These are phyloP conservation scores for Chondrosia reniformis DNA, from an alignment of 37 sponge, comb jelly and placozoan genomes.

Conservation along the genomic window DNA sequence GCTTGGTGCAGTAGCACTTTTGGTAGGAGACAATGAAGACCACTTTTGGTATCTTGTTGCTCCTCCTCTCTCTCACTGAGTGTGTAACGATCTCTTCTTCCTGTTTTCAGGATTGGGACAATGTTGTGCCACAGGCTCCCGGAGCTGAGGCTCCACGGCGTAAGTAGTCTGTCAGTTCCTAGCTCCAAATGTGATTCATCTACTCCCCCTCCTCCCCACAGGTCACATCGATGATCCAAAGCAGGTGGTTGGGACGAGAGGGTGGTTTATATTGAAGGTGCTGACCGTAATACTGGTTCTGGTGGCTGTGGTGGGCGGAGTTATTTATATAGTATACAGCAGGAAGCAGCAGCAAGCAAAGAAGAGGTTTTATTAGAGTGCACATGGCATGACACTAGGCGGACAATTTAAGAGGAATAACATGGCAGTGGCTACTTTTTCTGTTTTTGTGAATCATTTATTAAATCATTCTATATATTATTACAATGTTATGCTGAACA, in stretches of 20 bases:
- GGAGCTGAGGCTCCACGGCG: slow-evolving; percentile 40
- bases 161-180: slow-evolving; percentile 20
- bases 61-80: too few relatives aligned
- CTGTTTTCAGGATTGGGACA: slow-evolving; percentile 58
- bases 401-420: too few relatives aligned
- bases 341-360: slow-evolving; percentile 19
- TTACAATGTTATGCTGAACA: too few relatives aligned
- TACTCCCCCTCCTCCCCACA: not conserved
- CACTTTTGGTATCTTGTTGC: too few relatives aligned
- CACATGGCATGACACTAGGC: too few relatives aligned
- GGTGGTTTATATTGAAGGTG: slow-evolving; percentile 30
- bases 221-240: slow-evolving; percentile 59
- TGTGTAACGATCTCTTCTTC: too few relatives aligned
- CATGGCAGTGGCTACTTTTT: too few relatives aligned
- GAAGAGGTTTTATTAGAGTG: slow-evolving; percentile 47
- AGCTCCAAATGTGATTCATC: not conserved
- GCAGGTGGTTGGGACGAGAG: slow-evolving; percentile 29
- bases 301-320: slow-evolving; percentile 22
- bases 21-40: too few relatives aligned
- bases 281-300: slow-evolving; percentile 38
- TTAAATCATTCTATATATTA: too few relatives aligned
- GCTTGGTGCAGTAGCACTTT: not conserved
- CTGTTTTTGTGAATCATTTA: too few relatives aligned
- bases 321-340: slow-evolving; percentile 44
- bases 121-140: slow-evolving; percentile 42